These are phyloP conservation scores for Diplogasteroides magnus DNA, from an alignment of 1,140 invertebrate species.

Conservation along the genomic window DNA sequence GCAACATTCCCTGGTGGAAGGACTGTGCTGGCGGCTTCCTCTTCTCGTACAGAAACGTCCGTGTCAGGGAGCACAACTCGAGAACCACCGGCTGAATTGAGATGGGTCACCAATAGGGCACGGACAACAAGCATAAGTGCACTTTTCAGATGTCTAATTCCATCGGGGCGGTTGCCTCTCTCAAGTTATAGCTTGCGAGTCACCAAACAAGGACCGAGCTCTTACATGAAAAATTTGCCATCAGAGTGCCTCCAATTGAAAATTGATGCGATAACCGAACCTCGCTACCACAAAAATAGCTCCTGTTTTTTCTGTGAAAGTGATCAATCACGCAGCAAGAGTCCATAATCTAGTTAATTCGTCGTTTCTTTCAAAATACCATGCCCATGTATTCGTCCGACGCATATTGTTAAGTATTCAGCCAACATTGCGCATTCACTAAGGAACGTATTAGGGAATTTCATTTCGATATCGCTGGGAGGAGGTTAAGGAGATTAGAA, in stretches of 20 bases:
- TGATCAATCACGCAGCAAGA: no score
- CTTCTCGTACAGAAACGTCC: neutral
- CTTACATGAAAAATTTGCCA: no score
- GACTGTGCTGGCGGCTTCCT: neutral
- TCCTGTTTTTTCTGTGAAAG: no score
- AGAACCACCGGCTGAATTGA: neutral
- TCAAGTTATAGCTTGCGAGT: neutral
- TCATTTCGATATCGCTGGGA: neutral
- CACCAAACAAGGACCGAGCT: no score
- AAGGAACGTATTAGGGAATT: neutral
- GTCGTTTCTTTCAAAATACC: no score
- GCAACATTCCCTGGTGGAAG: neutral
- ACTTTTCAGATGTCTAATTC: neutral
- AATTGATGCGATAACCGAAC: neutral
- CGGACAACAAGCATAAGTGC: neutral
- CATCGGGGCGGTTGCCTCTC: neutral
- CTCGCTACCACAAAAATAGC: no score
- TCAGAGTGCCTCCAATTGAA: neutral
- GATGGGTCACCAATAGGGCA: no score
- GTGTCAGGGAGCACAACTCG: neutral
- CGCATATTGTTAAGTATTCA: no score
- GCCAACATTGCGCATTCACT: neutral
- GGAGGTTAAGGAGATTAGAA: neutral
- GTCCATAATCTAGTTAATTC: no score
- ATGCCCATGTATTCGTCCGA: no score